Base-by-base conservation (phyloP, 2,888 invertebrate species). In the Hoplodrina ambigua region DNA sequence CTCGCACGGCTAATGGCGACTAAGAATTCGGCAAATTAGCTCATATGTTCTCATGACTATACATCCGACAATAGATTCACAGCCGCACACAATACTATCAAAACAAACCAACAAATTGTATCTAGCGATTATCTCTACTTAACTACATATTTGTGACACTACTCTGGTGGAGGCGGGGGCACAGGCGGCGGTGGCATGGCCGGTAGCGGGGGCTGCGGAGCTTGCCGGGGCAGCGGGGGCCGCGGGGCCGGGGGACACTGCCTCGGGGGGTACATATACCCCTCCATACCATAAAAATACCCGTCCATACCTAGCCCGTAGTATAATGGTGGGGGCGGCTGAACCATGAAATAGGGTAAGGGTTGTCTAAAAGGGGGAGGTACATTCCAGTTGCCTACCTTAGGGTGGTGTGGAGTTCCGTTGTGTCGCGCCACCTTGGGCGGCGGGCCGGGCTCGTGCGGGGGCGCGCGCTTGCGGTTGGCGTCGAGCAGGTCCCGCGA, bases 401-500 rank as follows among this genome's bases (percentile, higher is more conserved):
- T 95, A 4, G 75, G 75, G 19, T 90, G 91, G 77, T 90, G 92
- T 59, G 91, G 91, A 52, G 92, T 88, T 86, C 94, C 94, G 88
- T 94, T 93, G 84, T 94, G 94, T 8, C 94, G 89, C 78, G 91
- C 85, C 80, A 94, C 79, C 88, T 96, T 94, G 80, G 88, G 86
- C 20, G 93, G 91, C 30, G 91, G 92, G 3, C 88, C 91, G 1
- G 81, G 69, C 7, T 57, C 74, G 17, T 90, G 91, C 85, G 86
- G 49, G 10, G 91, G 91, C 1, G 87, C 91, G 0, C 82, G 72
- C 15, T 87, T 89, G 65, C 87, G 74, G 68, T 84, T 71, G 74
- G 89, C 82, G n/a, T 94, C 96, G 78, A 97, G 96, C 69, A 97
- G 96, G 78, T 98, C 98, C 87, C 98, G 98, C 37, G 98, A 97